Evolutionary conservation across 2,113 vertebrate species (phyloP), one percentile per base, ranked within the genome.

Genomic region (Bufo gargarizans): DNA sequence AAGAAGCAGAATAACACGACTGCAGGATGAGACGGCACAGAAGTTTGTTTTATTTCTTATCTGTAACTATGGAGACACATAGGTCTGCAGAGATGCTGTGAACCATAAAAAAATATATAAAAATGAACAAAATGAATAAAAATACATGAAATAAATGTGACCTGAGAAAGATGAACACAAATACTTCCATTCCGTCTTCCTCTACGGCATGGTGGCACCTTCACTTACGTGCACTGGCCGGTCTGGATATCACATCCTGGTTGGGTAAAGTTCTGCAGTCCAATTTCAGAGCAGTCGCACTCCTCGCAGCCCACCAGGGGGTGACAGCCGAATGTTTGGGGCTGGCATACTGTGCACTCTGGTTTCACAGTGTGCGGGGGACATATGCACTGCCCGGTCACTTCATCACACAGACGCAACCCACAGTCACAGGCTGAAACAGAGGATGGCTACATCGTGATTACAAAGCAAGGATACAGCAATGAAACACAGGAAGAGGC

Each of bases 281-380:
- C 98, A 0, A 95, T 92, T 4, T 90, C 91, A 0, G 98, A 98
- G 93, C 98, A 99, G 93, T 99, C 97, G 89, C 98, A 99, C 67
- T 97, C 93, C 93, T 99, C 98, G 0, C 98, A 99, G 63, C 98
- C 98, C 0, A 97, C 93, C 90, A 99, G 91, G 0, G 98, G 97
- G 91, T 99, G 98, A 93, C 98, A 99, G 91, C 97, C 98, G 0
- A 99, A 99, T 1, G 96, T 96, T 91, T 95, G 97, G 0, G 97
- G 96, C 93, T 99, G 95, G 2, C 98, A 99, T 85, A 94, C 88
- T 0, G 93, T 89, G 56, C 98, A 99, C 19, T 98, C 97, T 0
- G 98, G 98, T 0, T 81, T 94, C 61, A 99, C 4, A 0, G 98
- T 99, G 86, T 96, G 95, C 0, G 98, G 98, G 0, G 98, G 98